Percentiles rank a stretch among this genome's conserved stretches.
phyloP scores from a whole-genome alignment of 2,797 vertebrate genomes.

The Lepilemur ruficaudatus region DNA sequence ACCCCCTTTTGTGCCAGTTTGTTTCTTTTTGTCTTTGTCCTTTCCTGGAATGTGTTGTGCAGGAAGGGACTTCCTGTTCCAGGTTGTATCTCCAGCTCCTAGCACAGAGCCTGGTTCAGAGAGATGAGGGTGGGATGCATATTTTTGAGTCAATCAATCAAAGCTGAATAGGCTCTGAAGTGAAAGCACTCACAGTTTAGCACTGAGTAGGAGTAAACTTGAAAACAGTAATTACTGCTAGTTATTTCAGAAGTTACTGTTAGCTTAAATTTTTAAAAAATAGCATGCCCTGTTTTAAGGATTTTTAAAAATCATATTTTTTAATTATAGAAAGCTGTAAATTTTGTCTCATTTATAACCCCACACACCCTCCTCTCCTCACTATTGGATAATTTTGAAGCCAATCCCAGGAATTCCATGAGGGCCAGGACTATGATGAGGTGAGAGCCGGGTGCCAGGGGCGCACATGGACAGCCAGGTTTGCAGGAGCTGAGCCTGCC shows the following conservation, averaged over 20 bases:
- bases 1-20: background rate
- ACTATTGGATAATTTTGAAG: background rate
- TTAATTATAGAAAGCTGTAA: background rate
- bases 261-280: background rate
- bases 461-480: fast-evolving
- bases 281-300: background rate
- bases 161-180: background rate
- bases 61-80: background rate
- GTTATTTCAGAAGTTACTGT: conserved; percentile 1
- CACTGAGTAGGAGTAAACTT: background rate
- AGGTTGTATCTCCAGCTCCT: background rate
- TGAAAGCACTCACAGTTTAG: background rate
- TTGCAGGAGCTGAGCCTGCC: background rate
- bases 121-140: background rate
- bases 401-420: background rate
- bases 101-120: background rate
- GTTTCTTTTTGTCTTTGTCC: background rate
- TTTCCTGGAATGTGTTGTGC: background rate
- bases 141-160: background rate
- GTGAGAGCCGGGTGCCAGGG: background rate
- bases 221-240: conserved; percentile 20
- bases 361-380: background rate
- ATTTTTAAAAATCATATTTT: background rate
- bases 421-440: background rate
- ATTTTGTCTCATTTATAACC: background rate